Evolutionary conservation across 2,888 invertebrate genomes (phyloP).

Genomic region (Scaptomyza tumidula): DNA sequence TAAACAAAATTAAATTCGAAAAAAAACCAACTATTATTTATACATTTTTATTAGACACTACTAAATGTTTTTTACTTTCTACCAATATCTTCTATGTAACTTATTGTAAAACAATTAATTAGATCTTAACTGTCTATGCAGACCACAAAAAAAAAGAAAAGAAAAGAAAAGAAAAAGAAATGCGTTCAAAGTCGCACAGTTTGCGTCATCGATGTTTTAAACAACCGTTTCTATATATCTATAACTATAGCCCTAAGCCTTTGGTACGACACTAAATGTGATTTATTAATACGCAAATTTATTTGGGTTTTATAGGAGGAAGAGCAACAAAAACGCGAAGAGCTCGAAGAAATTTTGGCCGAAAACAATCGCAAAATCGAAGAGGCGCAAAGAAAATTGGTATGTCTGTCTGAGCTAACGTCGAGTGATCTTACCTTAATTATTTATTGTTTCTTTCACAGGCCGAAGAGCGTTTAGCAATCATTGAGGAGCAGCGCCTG

Average conservation of each 20-base stretch:
- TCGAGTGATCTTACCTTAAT: background rate
- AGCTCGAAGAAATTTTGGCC: constrained; percentile 97
- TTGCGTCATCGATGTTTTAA: constrained; percentile 62
- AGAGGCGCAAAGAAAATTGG: constrained; percentile 98
- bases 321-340: constrained; percentile 97
- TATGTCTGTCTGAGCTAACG: constrained; percentile 85
- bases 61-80: constrained; percentile 71
- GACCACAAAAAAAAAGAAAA: constrained; percentile 49
- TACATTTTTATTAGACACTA: constrained; percentile 74
- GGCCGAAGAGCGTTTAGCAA: constrained; percentile 98
- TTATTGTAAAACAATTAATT: constrained; percentile 64
- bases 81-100: constrained; percentile 67
- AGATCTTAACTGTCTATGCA: constrained; percentile 63
- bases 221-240: constrained; percentile 58
- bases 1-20: constrained; percentile 30
- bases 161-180: constrained; percentile 38
- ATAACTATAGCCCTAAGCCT: constrained; percentile 60
- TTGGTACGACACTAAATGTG: constrained; percentile 13
- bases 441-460: constrained; percentile 83
- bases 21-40: constrained; percentile 48
- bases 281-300: constrained; percentile 63
- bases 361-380: constrained; percentile 99
- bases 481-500: constrained; percentile 98
- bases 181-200: constrained; percentile 45
- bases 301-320: constrained; percentile 93